Evolutionary conservation across 2,797 vertebrate species (phyloP).

Genomic region (Hypotaenidia okinawae): DNA sequence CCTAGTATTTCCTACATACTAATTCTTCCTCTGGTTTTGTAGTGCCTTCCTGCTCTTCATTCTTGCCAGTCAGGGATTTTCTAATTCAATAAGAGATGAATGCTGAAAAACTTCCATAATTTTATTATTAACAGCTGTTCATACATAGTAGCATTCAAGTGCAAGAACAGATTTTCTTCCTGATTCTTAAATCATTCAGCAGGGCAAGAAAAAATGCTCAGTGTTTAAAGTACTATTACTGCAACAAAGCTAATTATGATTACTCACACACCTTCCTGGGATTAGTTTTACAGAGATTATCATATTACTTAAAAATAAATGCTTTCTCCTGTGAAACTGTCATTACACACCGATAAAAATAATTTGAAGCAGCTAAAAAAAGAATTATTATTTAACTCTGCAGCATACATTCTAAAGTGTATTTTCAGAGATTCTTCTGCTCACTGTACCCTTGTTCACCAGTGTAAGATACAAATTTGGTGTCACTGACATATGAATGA

Average conservation of each 20-base stretch:
- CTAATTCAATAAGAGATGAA: slow-evolving; percentile 43
- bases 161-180: slow-evolving; percentile 1
- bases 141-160: neutral
- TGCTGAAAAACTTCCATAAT: neutral
- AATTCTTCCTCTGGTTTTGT: neutral
- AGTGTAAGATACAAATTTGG: neutral
- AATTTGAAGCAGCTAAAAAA: neutral
- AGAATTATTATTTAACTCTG: slow-evolving; percentile 2
- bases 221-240: slow-evolving; percentile 5
- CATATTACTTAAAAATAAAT: slow-evolving; percentile 26
- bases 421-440: neutral
- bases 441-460: neutral
- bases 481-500: neutral
- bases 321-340: neutral
- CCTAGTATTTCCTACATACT: neutral
- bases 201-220: neutral
- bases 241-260: slow-evolving; percentile 37
- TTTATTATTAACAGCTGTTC: slow-evolving; percentile 56
- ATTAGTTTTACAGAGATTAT: slow-evolving; percentile 20
- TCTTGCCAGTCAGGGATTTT: neutral
- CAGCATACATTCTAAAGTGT: neutral
- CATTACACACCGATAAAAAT: neutral
- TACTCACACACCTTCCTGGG: slow-evolving; percentile 7
- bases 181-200: neutral
- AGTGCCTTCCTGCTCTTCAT: neutral